A percentile compares a stretch with the other conserved stretches of the same genome.
Conservation (phyloP, 2,888 invertebrate genomes). For the Drosophila meridionalis region DNA sequence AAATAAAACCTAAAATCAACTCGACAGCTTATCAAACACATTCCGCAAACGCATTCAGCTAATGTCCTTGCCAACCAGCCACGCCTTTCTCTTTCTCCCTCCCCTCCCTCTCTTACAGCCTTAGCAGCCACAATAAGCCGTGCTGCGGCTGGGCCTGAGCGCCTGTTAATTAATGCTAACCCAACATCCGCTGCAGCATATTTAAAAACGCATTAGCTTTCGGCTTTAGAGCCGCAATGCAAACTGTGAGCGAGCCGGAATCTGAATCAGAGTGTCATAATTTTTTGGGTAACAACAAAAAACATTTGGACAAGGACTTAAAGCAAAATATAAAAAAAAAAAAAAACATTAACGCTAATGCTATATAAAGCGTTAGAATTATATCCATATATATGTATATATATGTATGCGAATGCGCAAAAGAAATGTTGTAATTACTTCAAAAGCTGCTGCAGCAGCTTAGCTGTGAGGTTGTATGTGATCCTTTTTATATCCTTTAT, state of each 20-base stretch:
- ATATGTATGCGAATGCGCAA: conserved; percentile 3
- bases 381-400: conserved; percentile 22
- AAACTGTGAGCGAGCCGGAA: conserved; percentile 29
- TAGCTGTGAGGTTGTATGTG: conserved; percentile 9
- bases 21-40: not conserved
- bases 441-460: conserved; percentile 45
- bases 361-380: conserved; percentile 40
- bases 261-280: conserved; percentile 48
- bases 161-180: conserved; percentile 72
- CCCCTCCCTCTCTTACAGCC: not conserved
- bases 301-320: conserved; percentile 43
- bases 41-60: conserved; percentile 11
- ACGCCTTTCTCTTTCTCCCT: not conserved
- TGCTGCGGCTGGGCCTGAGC: conserved; percentile 13
- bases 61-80: conserved; percentile 1
- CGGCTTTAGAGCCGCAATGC: conserved; percentile 39
- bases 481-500: conserved; percentile 3
- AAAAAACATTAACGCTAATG: conserved; percentile 50
- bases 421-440: conserved; percentile 67
- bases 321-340: conserved; percentile 40
- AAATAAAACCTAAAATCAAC: not conserved
- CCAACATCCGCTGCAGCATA: conserved; percentile 72
- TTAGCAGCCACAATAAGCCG: conserved; percentile 33
- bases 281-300: conserved; percentile 36
- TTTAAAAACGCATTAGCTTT: conserved; percentile 77